Percentiles rank a stretch among this genome's conserved stretches.
phyloP scores from a whole-genome alignment of 2,888 invertebrate genomes.

The Dryomyza anilis region DNA sequence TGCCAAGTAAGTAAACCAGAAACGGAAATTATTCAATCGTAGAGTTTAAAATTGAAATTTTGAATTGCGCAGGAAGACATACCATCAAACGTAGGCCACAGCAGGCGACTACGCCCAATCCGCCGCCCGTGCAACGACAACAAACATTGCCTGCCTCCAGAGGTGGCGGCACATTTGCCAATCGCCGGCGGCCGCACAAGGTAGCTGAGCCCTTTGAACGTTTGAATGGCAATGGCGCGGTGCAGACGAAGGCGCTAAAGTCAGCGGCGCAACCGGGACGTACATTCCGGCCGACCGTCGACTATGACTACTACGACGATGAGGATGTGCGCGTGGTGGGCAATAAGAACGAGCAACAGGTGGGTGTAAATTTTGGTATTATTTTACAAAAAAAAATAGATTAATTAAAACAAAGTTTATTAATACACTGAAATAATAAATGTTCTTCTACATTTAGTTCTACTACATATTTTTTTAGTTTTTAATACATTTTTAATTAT shows the following conservation, averaged over 20 bases:
- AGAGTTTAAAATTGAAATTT: not conserved
- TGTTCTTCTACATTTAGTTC: too few relatives aligned
- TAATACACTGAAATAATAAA: too few relatives aligned
- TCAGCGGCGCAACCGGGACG: conserved; percentile 37
- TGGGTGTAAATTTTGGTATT: too few relatives aligned
- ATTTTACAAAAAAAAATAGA: too few relatives aligned
- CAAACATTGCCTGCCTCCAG: conserved; percentile 25
- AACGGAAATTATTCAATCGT: conserved; percentile 20
- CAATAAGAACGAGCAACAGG: conserved; percentile 60
- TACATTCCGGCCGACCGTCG: conserved; percentile 58
- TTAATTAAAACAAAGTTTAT: too few relatives aligned
- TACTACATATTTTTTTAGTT: too few relatives aligned
- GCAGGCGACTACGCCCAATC: conserved; percentile 44
- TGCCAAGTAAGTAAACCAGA: conserved; percentile 38
- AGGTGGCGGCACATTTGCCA: conserved; percentile 43
- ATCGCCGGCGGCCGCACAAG: conserved; percentile 51
- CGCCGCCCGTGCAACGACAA: conserved; percentile 34
- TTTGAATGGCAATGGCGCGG: conserved; percentile 36
- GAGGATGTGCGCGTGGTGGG: conserved; percentile 65
- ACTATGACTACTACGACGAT: conserved; percentile 76
- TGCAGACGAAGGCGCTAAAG: conserved; percentile 24
- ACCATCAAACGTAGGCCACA: conserved; percentile 43
- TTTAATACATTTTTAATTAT: too few relatives aligned
- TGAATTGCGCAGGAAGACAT: conserved; percentile 40
- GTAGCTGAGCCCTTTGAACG: conserved; percentile 52